These are phyloP conservation scores for mouse (Mus musculus) DNA, from an alignment of 2,113 vertebrate species.

Conservation along the genomic window GRCm39 chr14:98201501-98202000, in stretches of 20 bases:
- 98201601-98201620: conserved; percentile 99
- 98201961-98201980: conserved; percentile 43
- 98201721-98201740: conserved; percentile 89
- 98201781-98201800: conserved; percentile 90
- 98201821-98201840: background rate
- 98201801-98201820: conserved; percentile 82
- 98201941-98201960: background rate
- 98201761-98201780: conserved; percentile 91
- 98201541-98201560: conserved; percentile 98
- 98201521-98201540: conserved; percentile 94
- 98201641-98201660: conserved; percentile 93
- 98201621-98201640: conserved; percentile 96
- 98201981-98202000: conserved; percentile 71
- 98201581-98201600: conserved; percentile 99
- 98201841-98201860: conserved; percentile 87
- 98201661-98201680: conserved; percentile 92
- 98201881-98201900: conserved; percentile 86
- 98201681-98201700: conserved; percentile 90
- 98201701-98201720: conserved; percentile 90
- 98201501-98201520: conserved; percentile 91
- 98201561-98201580: conserved; percentile 99
- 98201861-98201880: conserved; percentile 87
- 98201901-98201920: background rate
- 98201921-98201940: conserved; percentile 8
- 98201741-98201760: conserved; percentile 89